A percentile compares a stretch with the other conserved stretches of the same genome.
These are phyloP conservation scores for Umimayanthus kanabou DNA, from an alignment of 92 coral and sea anemone species.

Conservation along the genomic window DNA sequence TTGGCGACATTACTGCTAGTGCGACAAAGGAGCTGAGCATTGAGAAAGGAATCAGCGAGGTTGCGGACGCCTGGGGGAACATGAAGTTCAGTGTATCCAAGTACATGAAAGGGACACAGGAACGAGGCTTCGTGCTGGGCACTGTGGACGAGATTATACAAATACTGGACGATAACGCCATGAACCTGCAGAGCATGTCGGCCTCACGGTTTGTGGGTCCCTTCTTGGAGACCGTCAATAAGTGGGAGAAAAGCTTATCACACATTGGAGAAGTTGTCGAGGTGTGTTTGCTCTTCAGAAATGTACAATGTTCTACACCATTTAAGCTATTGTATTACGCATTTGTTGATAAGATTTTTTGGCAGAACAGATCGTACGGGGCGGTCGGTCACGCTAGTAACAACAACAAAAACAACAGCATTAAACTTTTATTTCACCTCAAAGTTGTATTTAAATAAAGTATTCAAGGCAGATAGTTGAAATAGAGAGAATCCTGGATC, in stretches of 20 bases:
- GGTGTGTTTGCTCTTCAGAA: constrained; percentile 49
- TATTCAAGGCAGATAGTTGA: too few relatives aligned
- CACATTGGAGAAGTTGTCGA: constrained; percentile 99
- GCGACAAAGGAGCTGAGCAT: constrained; percentile 99
- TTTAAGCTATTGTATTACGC: too few relatives aligned
- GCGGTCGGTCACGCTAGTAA: not conserved
- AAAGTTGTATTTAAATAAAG: too few relatives aligned
- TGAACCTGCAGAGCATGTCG: constrained; percentile 99
- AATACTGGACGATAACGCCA: constrained; percentile 95
- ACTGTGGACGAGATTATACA: constrained; percentile 94
- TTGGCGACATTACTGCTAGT: constrained; percentile 98
- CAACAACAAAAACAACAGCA: too few relatives aligned
- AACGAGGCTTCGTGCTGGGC: constrained; percentile 94
- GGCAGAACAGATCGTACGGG: not conserved
- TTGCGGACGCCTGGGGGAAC: constrained; percentile 88
- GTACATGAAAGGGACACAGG: constrained; percentile 99
- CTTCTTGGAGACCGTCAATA: constrained; percentile 95
- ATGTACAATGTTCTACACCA: not conserved
- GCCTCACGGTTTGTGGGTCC: constrained; percentile 99
- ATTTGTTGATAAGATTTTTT: too few relatives aligned
- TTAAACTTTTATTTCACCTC: too few relatives aligned
- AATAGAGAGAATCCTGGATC: too few relatives aligned
- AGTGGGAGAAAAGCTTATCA: constrained; percentile 99
- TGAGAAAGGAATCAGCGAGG: constrained; percentile 96
- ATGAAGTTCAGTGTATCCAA: constrained; percentile 97